Base-by-base conservation (phyloP, 2,113 vertebrate species). In the Arothron firmamentum region DNA sequence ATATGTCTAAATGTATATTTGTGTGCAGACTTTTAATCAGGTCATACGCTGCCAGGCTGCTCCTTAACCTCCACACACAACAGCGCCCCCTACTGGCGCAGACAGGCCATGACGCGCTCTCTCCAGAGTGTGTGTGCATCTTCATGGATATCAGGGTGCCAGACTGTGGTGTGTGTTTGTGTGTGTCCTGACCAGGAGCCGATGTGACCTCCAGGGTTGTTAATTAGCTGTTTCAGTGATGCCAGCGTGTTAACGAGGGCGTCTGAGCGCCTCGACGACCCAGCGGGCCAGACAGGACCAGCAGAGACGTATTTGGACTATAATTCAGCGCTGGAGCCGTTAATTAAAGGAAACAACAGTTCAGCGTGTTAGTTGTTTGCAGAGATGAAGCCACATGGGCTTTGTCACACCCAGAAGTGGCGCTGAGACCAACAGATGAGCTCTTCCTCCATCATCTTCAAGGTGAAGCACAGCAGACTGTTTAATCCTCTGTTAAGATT, bases 401-500 rank as follows among this genome's bases (percentile, higher is more conserved):
- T 57, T 38, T 43, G 11, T 56, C 67, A 56, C 46, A 56, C 34
- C 38, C 43, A 70, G 20, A 70, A 41, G 48, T 46, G 50, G 52
- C 45, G 42, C 4, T 0, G 18, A 25, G 0, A 8, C 18, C 58
- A 70, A 34, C 62, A 47, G 61, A 18, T 17, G 14, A 48, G 41
- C 25, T 21, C 1, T 11, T 47, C 21, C 21, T 42, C 59, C 50
- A 23, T 28, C 50, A 65, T 19, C 15, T 18, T 18, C 18, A 60
- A 62, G 56, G 41, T 14, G 8, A 34, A 38, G 54, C 57, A 21
- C 19, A 4, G 11, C 15, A 23, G 2, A 49, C 0, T 62, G 52
- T 54, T 80, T 81, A 72, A 90, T 90, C 90, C 89, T 87, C 85
- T 85, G 90, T 75, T 80, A 65, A 90, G 58, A 72, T 59, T 9